phyloP scores from a whole-genome alignment of 2,797 vertebrate species.

The Manis javanica region DNA sequence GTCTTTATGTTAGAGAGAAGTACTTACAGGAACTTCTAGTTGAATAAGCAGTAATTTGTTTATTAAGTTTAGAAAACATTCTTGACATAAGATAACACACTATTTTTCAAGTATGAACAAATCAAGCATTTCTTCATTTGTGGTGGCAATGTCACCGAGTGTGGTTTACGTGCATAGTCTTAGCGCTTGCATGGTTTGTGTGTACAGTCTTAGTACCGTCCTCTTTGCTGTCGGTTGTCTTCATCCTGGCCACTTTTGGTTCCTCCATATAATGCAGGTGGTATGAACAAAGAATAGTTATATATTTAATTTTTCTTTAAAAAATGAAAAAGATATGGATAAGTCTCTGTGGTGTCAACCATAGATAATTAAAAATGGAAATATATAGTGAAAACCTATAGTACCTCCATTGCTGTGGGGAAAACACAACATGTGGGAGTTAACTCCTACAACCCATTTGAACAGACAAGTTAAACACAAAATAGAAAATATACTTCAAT shows the following conservation, averaged over 20 bases:
- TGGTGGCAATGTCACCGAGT: background rate
- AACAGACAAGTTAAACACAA: background rate
- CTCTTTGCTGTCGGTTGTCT: too few species aligned
- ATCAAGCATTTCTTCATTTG: background rate
- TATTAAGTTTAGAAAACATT: background rate
- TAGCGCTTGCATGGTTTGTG: background rate
- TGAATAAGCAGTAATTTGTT: background rate
- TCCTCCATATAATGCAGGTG: background rate
- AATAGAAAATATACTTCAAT: background rate
- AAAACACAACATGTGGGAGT: background rate
- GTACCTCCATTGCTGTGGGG: background rate
- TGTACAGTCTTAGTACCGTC: background rate
- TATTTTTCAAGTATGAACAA: background rate
- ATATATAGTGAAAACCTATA: background rate
- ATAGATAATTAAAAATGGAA: background rate
- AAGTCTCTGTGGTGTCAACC: background rate
- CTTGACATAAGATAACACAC: background rate
- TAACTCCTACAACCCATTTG: background rate
- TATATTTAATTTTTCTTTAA: background rate
- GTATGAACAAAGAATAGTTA: background rate
- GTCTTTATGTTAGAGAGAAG: background rate
- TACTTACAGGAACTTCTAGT: background rate
- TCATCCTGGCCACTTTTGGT: background rate
- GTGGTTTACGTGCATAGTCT: background rate
- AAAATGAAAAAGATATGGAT: background rate